Conservation (phyloP, 1,140 invertebrate species). For the Zaprionus davidi region DNA sequence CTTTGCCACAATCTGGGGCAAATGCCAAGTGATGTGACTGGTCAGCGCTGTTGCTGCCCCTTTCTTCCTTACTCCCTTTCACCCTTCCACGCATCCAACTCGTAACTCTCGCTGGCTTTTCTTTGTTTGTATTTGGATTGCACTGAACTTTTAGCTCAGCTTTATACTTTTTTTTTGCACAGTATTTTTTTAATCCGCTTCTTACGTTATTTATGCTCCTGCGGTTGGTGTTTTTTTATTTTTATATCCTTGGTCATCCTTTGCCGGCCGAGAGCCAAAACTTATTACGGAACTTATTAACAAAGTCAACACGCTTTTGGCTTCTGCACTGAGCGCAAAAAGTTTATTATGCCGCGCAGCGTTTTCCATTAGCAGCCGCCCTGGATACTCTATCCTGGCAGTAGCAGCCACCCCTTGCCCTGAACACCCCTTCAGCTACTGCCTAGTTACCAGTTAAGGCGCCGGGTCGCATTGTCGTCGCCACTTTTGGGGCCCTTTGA, state of each 20-base stretch:
- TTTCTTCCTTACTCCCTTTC: background rate
- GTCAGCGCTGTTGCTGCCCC: background rate
- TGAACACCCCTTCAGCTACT: background rate
- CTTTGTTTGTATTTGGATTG: slow-evolving; percentile 45
- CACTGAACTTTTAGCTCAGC: slow-evolving; percentile 24
- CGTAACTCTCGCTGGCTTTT: slow-evolving; percentile 6
- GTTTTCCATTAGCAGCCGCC: slow-evolving; percentile 63
- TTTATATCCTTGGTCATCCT: slow-evolving; percentile 50
- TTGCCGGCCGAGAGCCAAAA: slow-evolving; percentile 42
- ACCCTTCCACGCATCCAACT: background rate
- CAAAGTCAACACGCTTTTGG: slow-evolving; percentile 75
- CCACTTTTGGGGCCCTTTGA: slow-evolving; percentile 52
- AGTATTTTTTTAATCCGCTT: slow-evolving; percentile 49
- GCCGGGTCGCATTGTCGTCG: slow-evolving; percentile 36
- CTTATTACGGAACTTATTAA: slow-evolving; percentile 81
- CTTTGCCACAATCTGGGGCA: background rate
- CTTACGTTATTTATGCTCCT: slow-evolving; percentile 66
- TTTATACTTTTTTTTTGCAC: background rate
- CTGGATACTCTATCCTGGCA: slow-evolving; percentile 3
- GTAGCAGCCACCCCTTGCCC: background rate
- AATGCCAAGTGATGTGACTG: background rate
- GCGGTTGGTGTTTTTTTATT: slow-evolving; percentile 41
- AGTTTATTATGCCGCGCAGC: slow-evolving; percentile 76
- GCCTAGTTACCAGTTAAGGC: slow-evolving; percentile 5
- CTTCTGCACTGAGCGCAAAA: slow-evolving; percentile 34